Evolutionary conservation across 1,140 invertebrate species (phyloP).

Genomic region (Apis cerana): DNA sequence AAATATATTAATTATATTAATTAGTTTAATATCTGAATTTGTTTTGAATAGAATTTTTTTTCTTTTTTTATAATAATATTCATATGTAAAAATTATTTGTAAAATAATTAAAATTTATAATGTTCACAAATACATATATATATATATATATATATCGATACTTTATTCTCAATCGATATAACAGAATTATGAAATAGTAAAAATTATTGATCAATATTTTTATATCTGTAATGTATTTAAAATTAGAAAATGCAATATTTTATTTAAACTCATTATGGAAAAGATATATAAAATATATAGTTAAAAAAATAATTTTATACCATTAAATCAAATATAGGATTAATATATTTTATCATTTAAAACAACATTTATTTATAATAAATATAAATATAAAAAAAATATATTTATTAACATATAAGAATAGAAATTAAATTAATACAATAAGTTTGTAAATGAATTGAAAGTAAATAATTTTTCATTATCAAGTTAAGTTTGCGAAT

Average conservation of each 20-base stretch:
- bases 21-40: not conserved
- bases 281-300: not conserved
- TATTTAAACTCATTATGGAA: not conserved
- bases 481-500: not conserved
- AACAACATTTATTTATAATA: not conserved
- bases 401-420: not conserved
- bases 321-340: not conserved
- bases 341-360: not conserved
- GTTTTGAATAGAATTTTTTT: not conserved
- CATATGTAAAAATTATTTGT: not conserved
- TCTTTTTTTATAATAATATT: not conserved
- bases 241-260: not conserved
- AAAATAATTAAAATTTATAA: not conserved
- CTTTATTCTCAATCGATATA: constrained; percentile 29
- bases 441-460: not conserved
- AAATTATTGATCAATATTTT: not conserved
- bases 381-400: not conserved
- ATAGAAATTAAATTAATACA: not conserved
- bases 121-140: not conserved
- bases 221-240: not conserved
- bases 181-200: not conserved
- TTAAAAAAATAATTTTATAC: not conserved
- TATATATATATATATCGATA: not conserved
- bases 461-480: not conserved
- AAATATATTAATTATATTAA: not conserved